Evolutionary conservation across 2,113 vertebrate species (phyloP).

Genomic region (Anguilla rostrata): DNA sequence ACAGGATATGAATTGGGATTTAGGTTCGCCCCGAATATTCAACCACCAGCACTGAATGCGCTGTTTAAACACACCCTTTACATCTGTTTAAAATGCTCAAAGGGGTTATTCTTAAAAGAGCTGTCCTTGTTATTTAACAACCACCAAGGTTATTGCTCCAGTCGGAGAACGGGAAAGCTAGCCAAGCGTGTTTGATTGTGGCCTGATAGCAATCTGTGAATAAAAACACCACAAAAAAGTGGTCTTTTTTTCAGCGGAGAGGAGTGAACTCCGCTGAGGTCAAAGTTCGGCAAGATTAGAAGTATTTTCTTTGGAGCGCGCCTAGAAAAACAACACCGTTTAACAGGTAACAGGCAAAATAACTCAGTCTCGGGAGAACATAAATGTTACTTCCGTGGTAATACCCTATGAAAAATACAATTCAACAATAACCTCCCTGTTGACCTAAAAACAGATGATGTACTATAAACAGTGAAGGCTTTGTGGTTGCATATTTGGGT

Average conservation of each 20-base stretch:
- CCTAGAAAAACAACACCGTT: not conserved
- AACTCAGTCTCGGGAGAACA: not conserved
- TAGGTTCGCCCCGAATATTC: not conserved
- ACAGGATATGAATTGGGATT: not conserved
- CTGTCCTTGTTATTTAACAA: not conserved
- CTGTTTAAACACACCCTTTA: not conserved
- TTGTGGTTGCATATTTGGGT: not conserved
- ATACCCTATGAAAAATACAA: not conserved
- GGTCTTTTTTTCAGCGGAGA: slow-evolving; percentile 7
- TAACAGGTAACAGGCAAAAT: not conserved
- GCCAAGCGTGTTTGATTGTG: not conserved
- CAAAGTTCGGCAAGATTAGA: slow-evolving; percentile 22
- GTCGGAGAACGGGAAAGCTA: not conserved
- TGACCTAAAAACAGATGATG: not conserved
- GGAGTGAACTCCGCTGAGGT: not conserved
- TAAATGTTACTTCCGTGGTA: not conserved
- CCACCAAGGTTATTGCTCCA: not conserved
- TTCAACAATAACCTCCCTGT: not conserved
- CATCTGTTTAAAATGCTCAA: not conserved
- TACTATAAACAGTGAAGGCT: not conserved
- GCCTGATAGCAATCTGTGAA: slow-evolving; percentile 26
- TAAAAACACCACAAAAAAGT: slow-evolving; percentile 33
- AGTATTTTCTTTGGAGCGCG: not conserved
- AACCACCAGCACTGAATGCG: not conserved
- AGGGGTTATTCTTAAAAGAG: not conserved